A percentile compares a stretch with the other conserved stretches of the same genome.
Conservation (phyloP, 2,797 vertebrate species). For the Leuciscus waleckii region DNA sequence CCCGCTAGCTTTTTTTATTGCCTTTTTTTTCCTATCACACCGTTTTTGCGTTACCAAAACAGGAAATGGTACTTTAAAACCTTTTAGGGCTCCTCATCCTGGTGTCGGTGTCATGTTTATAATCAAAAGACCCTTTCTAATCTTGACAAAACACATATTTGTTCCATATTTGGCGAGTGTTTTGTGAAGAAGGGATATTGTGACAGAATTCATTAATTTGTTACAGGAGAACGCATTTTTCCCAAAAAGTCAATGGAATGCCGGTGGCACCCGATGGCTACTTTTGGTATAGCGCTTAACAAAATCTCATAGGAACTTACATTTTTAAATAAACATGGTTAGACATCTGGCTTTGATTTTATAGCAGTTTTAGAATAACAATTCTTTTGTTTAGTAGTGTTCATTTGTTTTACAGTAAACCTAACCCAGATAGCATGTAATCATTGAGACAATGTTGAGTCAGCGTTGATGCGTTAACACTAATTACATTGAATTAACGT, state of each 20-base stretch:
- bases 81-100: background rate
- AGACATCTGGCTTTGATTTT: background rate
- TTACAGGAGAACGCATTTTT: background rate
- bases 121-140: background rate
- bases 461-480: too few relatives aligned
- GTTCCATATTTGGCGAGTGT: background rate
- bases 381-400: background rate
- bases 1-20: too few relatives aligned
- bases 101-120: background rate
- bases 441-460: too few relatives aligned
- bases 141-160: background rate
- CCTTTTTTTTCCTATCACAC: background rate
- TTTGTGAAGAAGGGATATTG: background rate
- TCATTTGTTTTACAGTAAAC: background rate
- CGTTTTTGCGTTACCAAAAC: background rate
- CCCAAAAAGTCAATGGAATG: too few relatives aligned
- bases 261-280: too few relatives aligned
- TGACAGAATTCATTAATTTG: background rate
- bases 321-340: background rate
- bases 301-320: background rate
- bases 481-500: too few relatives aligned
- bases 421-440: background rate
- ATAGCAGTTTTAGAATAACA: background rate
- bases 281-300: background rate
- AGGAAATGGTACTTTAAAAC: background rate